Evolutionary conservation across 1,140 invertebrate species (phyloP).

Genomic region (Agraylea sexmaculata): DNA sequence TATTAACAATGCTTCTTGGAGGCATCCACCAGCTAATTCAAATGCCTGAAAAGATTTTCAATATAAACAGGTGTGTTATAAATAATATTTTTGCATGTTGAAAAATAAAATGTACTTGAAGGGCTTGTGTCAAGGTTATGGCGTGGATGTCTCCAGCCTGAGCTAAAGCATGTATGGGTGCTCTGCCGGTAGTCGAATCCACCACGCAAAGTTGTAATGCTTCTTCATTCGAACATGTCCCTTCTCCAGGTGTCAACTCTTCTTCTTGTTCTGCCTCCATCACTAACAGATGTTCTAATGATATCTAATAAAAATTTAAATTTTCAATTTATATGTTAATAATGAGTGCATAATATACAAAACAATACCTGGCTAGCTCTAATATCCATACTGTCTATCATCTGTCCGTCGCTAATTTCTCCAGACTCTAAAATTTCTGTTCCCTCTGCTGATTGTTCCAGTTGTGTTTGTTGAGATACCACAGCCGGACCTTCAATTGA

Average conservation of each 20-base stretch:
- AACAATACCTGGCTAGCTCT: conserved; percentile 15
- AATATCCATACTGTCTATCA: conserved; percentile 5
- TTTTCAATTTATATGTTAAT: conserved; percentile 5
- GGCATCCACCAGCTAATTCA: conserved; percentile 20
- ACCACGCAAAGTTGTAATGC: conserved; percentile 24
- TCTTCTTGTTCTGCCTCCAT: conserved; percentile 18
- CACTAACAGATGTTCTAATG: conserved; percentile 20
- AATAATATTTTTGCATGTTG: background rate
- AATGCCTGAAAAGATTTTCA: conserved; percentile 10
- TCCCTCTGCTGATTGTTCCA: conserved; percentile 21
- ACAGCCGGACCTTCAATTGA: conserved; percentile 17
- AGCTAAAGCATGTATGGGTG: conserved; percentile 27
- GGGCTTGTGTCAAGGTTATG: conserved; percentile 23
- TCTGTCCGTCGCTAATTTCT: background rate
- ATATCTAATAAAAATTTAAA: conserved; percentile 15
- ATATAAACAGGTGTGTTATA: background rate
- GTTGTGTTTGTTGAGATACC: conserved; percentile 22
- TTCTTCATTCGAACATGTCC: conserved; percentile 16
- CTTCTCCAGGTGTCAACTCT: no score
- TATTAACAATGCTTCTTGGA: conserved; percentile 36
- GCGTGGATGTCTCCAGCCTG: conserved; percentile 30
- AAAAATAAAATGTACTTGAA: conserved; percentile 25
- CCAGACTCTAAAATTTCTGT: no score
- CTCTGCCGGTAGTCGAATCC: conserved; percentile 23
- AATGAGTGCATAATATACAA: conserved; percentile 1